A percentile compares a stretch with the other conserved stretches of the same genome.
Conservation (phyloP, 2,888 invertebrate genomes). For the Glyphotaelius pellucidus region DNA sequence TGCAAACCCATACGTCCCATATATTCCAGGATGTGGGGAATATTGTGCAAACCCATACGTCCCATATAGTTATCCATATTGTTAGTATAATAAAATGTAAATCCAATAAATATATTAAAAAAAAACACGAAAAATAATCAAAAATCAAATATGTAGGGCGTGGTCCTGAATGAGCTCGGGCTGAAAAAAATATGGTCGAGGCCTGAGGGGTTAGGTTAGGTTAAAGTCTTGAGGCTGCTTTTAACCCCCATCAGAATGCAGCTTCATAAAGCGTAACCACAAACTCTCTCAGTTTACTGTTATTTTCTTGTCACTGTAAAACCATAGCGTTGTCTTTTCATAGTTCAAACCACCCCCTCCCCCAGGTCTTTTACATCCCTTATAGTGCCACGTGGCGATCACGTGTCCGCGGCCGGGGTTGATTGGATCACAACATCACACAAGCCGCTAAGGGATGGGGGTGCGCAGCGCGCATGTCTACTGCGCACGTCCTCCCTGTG, state of each 20-base stretch:
- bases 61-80: too few relatives aligned
- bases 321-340: background rate
- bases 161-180: too few relatives aligned
- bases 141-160: too few relatives aligned
- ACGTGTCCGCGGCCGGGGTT: slow-evolving; percentile 40
- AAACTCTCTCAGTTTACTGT: background rate
- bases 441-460: slow-evolving; percentile 33
- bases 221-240: background rate
- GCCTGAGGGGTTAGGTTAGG: too few relatives aligned
- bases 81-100: too few relatives aligned
- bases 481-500: background rate
- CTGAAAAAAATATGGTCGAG: too few relatives aligned
- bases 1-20: too few relatives aligned
- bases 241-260: background rate
- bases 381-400: slow-evolving; percentile 35
- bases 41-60: too few relatives aligned
- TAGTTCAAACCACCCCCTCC: background rate
- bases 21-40: too few relatives aligned
- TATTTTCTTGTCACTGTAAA: background rate
- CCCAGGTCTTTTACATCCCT: background rate
- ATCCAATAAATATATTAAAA: too few relatives aligned
- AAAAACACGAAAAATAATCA: too few relatives aligned
- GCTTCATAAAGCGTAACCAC: background rate
- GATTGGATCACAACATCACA: slow-evolving; percentile 41
- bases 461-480: slow-evolving; percentile 17